Conservation (phyloP, 2,888 invertebrate species). For the Agrochola circellaris region DNA sequence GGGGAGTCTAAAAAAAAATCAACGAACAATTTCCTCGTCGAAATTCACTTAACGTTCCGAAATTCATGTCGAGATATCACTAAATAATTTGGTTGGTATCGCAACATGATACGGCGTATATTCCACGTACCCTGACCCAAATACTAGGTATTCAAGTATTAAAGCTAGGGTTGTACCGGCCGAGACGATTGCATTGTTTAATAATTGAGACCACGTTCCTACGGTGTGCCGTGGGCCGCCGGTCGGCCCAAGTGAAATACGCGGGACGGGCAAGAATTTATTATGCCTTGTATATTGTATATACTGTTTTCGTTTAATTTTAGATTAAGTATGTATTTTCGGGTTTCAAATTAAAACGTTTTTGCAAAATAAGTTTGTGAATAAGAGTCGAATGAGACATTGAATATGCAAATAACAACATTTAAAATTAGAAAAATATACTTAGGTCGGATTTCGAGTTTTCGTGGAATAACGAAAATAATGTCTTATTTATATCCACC, state of each 20-base stretch:
- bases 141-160: slow-evolving; percentile 88
- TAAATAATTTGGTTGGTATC: slow-evolving; percentile 75
- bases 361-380: neutral
- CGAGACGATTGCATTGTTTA: slow-evolving; percentile 88
- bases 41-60: slow-evolving; percentile 64
- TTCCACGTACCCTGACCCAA: slow-evolving; percentile 82
- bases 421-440: neutral
- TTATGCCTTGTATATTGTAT: slow-evolving; percentile 22
- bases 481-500: neutral
- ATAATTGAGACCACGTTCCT: slow-evolving; percentile 87
- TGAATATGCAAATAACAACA: neutral
- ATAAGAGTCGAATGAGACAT: neutral
- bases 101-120: slow-evolving; percentile 65
- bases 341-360: slow-evolving; percentile 5
- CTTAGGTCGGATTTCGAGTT: neutral
- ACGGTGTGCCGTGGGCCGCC: slow-evolving; percentile 66
- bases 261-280: slow-evolving; percentile 46
- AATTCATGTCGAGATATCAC: slow-evolving; percentile 70
- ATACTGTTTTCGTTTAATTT: slow-evolving; percentile 24
- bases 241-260: slow-evolving; percentile 66
- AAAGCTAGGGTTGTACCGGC: slow-evolving; percentile 82
- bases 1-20: slow-evolving; percentile 37
- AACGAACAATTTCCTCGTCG: slow-evolving; percentile 25
- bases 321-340: slow-evolving; percentile 11
- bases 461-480: neutral